Evolutionary conservation across 2,888 invertebrate species (phyloP).

Genomic region (Yponomeuta plumbellus): DNA sequence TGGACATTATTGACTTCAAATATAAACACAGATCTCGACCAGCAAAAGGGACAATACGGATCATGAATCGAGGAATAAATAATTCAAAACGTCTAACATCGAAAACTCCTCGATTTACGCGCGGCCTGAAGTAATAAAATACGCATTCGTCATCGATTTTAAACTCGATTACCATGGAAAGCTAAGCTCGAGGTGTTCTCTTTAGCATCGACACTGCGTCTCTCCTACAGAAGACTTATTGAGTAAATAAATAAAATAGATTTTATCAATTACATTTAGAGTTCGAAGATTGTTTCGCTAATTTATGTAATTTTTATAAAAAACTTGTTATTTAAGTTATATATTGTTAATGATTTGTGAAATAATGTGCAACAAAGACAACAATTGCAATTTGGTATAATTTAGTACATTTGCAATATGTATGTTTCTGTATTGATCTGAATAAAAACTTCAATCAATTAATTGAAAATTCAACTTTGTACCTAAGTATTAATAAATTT

Average conservation of each 20-base stretch:
- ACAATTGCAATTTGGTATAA: too few relatives aligned
- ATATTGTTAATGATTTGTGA: too few relatives aligned
- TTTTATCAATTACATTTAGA: too few relatives aligned
- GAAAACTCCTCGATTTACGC: slow-evolving; percentile 11
- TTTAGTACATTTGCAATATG: too few relatives aligned
- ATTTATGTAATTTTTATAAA: too few relatives aligned
- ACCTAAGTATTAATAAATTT: too few relatives aligned
- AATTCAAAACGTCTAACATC: slow-evolving; percentile 1
- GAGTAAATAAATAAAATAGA: too few relatives aligned
- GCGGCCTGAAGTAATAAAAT: background rate
- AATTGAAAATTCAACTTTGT: too few relatives aligned
- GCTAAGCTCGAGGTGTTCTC: background rate
- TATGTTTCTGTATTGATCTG: too few relatives aligned
- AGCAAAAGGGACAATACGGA: background rate
- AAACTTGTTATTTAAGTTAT: too few relatives aligned
- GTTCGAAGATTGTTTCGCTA: background rate
- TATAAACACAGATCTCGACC: background rate
- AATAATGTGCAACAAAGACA: too few relatives aligned
- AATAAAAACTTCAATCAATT: too few relatives aligned
- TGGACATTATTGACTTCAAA: background rate
- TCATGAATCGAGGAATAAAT: background rate
- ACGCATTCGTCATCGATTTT: slow-evolving; percentile 14
- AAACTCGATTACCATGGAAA: background rate
- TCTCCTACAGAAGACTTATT: background rate
- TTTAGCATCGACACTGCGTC: background rate